Percentiles rank a stretch among this genome's conserved stretches.
phyloP scores from a whole-genome alignment of 2,888 invertebrate genomes.

The Himalopsyche anomala region DNA sequence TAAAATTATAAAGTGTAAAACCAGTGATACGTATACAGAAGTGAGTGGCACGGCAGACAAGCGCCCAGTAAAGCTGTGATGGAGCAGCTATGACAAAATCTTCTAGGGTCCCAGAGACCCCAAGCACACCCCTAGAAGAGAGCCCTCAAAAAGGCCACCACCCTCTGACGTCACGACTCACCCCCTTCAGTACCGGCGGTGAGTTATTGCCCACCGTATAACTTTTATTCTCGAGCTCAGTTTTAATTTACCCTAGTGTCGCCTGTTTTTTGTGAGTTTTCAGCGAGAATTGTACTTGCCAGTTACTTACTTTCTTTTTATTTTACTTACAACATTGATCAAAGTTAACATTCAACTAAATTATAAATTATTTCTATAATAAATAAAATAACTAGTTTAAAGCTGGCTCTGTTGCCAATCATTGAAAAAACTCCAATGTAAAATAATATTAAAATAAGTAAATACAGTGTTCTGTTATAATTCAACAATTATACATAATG shows the following conservation, averaged over 20 bases:
- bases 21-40: neutral
- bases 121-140: conserved; percentile 39
- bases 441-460: no score
- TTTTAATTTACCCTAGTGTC: conserved; percentile 48
- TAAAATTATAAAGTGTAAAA: neutral
- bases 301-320: no score
- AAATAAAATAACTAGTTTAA: no score
- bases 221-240: conserved; percentile 45
- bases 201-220: conserved; percentile 49
- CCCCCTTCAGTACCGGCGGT: conserved; percentile 44
- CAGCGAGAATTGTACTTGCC: neutral
- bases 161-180: conserved; percentile 36
- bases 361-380: no score
- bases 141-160: neutral
- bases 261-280: conserved; percentile 24
- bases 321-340: no score
- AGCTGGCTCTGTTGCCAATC: no score
- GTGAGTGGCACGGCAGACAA: neutral
- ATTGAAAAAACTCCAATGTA: no score
- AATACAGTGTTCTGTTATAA: no score
- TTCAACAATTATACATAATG: no score
- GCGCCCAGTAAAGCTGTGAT: conserved; percentile 44
- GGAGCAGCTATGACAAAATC: conserved; percentile 49
- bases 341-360: no score
- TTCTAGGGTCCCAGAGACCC: conserved; percentile 50